A percentile compares a stretch with the other conserved stretches of the same genome.
phyloP scores from a whole-genome alignment of 1,140 invertebrate genomes.

The Scaptomyza graminum region DNA sequence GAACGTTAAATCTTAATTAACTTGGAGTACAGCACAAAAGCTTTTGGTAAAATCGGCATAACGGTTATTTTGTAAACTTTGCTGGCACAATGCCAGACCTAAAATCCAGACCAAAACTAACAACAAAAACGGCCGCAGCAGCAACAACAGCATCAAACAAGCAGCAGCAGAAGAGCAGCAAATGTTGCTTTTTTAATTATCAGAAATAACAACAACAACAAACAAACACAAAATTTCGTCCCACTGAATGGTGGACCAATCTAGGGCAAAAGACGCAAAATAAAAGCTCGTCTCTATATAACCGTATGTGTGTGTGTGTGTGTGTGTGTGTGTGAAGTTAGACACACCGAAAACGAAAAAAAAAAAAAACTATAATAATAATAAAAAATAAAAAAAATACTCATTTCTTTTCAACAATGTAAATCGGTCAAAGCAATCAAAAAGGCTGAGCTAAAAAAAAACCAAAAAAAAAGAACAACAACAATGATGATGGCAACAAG shows the following conservation, averaged over 20 bases:
- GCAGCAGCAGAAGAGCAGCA: slow-evolving; percentile 21
- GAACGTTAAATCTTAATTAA: slow-evolving; percentile 35
- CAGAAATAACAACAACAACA: slow-evolving; percentile 47
- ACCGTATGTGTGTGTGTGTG: background rate
- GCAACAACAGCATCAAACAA: slow-evolving; percentile 7
- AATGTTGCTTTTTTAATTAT: slow-evolving; percentile 68
- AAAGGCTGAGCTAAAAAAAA: slow-evolving; percentile 40
- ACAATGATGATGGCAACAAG: slow-evolving; percentile 46
- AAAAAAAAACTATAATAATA: slow-evolving; percentile 4
- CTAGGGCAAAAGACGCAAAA: slow-evolving; percentile 61
- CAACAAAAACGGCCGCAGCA: slow-evolving; percentile 29
- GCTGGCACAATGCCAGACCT: slow-evolving; percentile 27
- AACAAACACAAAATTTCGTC: background rate
- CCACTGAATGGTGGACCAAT: slow-evolving; percentile 33
- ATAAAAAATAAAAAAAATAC: slow-evolving; percentile 44
- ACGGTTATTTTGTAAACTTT: slow-evolving; percentile 38
- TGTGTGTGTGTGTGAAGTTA: slow-evolving; percentile 17
- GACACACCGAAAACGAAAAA: slow-evolving; percentile 35
- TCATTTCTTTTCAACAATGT: slow-evolving; percentile 79
- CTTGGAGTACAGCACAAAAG: slow-evolving; percentile 21
- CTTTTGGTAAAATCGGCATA: slow-evolving; percentile 10
- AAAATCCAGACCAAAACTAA: slow-evolving; percentile 17
- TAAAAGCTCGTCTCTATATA: slow-evolving; percentile 49
- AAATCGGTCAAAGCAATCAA: slow-evolving; percentile 81
- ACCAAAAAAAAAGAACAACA: slow-evolving; percentile 11